Evolutionary conservation across 2,113 vertebrate species (phyloP), one percentile per base, ranked within the genome.

Genomic region (Thryonomys swinderianus): DNA sequence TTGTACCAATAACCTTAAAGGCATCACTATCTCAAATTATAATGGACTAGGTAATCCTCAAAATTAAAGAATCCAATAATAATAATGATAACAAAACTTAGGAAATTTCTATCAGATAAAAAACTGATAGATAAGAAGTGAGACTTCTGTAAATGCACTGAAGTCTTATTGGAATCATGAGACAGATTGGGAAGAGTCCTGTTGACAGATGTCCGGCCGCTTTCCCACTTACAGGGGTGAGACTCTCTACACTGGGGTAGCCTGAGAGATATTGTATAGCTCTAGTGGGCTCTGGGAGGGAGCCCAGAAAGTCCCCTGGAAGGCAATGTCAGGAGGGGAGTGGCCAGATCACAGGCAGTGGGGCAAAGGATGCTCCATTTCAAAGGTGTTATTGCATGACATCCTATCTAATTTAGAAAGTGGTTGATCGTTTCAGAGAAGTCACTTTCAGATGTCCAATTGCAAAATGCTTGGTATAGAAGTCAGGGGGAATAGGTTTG

Each of bases 51-150:
- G 7, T 53, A 95, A 81, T 67, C 16, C 48, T 95, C 66, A 78
- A 85, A 95, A 85, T 89, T 71, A 93, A 64, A 64, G 18, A 88
- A 67, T 59, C 87, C 66, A 66, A 93, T 25, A 80, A 73, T n/a
- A 73, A 42, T 53, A 90, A n/a, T 30, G 25, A 59, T 55, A 59
- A 34, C 1, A 71, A 34, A 92, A 84, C 3, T 27, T 25, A 91
- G 95, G 40, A 85, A 61, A 81, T 91, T 88, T 78, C 30, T 67
- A 82, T 61, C 34, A n/a, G 16, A 21, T 86, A 59, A 40, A 34
- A 73, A 94, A 57, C 34, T 51, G 45, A 85, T 76, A 61, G 34
- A 32, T 67, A 85, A 53, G 48, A 90, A 85, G 3, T 53, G 42
- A 85, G 51, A 71, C 8, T 20, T 94, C 66, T 93, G 4, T 48